A percentile compares a stretch with the other conserved stretches of the same genome.
phyloP scores from a whole-genome alignment of 2,888 invertebrate species.

The Andrena chrysosceles region DNA sequence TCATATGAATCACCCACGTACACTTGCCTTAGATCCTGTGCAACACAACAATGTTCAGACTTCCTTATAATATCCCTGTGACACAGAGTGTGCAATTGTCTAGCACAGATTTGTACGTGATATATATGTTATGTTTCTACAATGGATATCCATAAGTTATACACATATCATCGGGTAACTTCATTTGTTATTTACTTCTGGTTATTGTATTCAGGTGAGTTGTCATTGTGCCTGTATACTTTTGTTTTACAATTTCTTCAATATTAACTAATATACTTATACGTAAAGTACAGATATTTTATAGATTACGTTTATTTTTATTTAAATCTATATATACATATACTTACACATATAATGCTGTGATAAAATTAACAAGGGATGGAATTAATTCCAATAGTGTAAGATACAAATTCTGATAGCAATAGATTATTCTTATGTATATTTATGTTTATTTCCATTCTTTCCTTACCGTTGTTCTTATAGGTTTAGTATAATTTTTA shows the following conservation, averaged over 20 bases:
- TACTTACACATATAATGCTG: no score
- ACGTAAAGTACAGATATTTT: no score
- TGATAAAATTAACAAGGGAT: not conserved
- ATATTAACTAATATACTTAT: not conserved
- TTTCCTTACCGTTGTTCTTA: not conserved
- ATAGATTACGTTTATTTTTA: no score
- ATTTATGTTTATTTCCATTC: conserved; percentile 12
- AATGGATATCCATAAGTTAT: conserved; percentile 67
- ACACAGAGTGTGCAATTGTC: conserved; percentile 60
- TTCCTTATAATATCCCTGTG: conserved; percentile 66
- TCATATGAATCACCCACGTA: conserved; percentile 81
- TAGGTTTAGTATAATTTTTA: conserved; percentile 1
- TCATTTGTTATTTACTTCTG: conserved; percentile 81
- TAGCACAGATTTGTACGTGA: conserved; percentile 68
- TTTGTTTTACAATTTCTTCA: conserved; percentile 23
- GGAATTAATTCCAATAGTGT: not conserved
- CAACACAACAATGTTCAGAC: conserved; percentile 65
- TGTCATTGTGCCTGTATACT: conserved; percentile 59
- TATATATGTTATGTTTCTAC: conserved; percentile 66
- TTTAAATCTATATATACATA: no score
- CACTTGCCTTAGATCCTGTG: conserved; percentile 72
- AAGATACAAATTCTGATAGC: conserved; percentile 15
- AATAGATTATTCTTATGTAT: conserved; percentile 14
- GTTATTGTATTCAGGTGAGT: conserved; percentile 81
- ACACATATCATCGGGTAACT: conserved; percentile 74